Evolutionary conservation across 1,140 invertebrate species (phyloP), one percentile per base, ranked within the genome.

Genomic region (Drosophila carrolli): DNA sequence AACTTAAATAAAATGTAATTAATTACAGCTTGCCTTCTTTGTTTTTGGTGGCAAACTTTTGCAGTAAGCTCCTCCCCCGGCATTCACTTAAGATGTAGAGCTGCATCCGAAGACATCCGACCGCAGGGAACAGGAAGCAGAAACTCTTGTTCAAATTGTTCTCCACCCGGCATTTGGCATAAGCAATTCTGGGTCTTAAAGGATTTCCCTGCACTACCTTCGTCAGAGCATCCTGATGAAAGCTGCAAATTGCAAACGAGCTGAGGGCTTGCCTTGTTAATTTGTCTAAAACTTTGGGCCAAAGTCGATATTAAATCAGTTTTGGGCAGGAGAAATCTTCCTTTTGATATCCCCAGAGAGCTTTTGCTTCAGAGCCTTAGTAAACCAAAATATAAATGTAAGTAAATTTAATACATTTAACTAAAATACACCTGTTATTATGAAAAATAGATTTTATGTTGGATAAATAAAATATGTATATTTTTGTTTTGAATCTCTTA

Each of bases 1-100:
- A 88, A 78, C 78, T 78, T 51, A 62, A 78, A 81, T 63, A 75
- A 88, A 85, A 86, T 75, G 75, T 75, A 82, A 86, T 82, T 88
- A 82, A 86, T 88, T 86, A 88, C 51, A 35, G 51, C 37, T 27
- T 27, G 38, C 0, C 35, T 37, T 47, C 16, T 37, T 70, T 71
- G 56, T 62, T 74, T 74, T 50, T 35, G 38, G 19, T 2, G 48
- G 19, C 1, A 51, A 76, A 76, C 63, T 68, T 77, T 68, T 27
- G 23, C 40, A 75, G 72, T 16, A 35, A 44, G 53, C 51, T 51
- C 35, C 3, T 5, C 29, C 13, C 10, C 16, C 41, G 9, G 32
- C 53, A 81, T 78, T 85, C 63, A 70, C 77, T 80, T 60, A 14
- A 48, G 48, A 46, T 51, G 47, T 51, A 13, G 37, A 63, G 76